Conservation (phyloP, 2,797 vertebrate species). For the Melanogrammus aeglefinus region DNA sequence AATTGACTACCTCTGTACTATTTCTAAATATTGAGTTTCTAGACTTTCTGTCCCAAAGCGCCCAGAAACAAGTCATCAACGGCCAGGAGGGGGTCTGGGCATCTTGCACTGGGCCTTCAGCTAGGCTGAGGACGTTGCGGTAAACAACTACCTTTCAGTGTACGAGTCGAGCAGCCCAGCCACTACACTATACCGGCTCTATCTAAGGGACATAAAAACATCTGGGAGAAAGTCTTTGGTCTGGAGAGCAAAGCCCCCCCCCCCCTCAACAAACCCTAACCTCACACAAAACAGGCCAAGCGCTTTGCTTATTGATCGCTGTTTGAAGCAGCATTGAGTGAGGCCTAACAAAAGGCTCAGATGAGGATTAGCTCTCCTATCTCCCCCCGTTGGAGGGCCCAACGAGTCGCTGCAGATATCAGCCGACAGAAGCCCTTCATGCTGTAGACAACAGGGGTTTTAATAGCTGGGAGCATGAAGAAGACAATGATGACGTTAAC, state of each 20-base stretch:
- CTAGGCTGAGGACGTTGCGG: too few species aligned
- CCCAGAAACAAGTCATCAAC: slow-evolving; percentile 31
- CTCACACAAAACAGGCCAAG: slow-evolving; percentile 8
- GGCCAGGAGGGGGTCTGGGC: not conserved
- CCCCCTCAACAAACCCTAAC: too few species aligned
- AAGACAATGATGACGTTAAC: too few species aligned
- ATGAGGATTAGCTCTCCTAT: slow-evolving; percentile 35
- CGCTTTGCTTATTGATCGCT: slow-evolving; percentile 13
- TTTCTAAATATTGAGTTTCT: not conserved
- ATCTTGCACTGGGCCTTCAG: not conserved
- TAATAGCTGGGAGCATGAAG: slow-evolving; percentile 24
- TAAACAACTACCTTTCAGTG: too few species aligned
- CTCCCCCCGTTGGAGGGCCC: slow-evolving; percentile 44
- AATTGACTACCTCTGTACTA: not conserved
- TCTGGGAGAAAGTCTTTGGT: too few species aligned
- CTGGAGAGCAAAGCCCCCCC: too few species aligned
- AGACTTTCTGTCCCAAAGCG: slow-evolving; percentile 22
- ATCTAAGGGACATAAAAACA: too few species aligned
- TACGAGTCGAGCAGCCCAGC: too few species aligned
- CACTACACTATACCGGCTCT: too few species aligned
- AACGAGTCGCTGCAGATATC: slow-evolving; percentile 36
- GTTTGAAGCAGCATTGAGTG: slow-evolving; percentile 22
- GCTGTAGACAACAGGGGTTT: slow-evolving; percentile 40
- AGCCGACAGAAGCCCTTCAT: slow-evolving; percentile 47
- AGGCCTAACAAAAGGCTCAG: slow-evolving; percentile 27